Evolutionary conservation across 64 coral and sea anemone genomes (phyloP), one percentile per base, ranked within the genome.

Genomic region (Stichodactyla mertensii): DNA sequence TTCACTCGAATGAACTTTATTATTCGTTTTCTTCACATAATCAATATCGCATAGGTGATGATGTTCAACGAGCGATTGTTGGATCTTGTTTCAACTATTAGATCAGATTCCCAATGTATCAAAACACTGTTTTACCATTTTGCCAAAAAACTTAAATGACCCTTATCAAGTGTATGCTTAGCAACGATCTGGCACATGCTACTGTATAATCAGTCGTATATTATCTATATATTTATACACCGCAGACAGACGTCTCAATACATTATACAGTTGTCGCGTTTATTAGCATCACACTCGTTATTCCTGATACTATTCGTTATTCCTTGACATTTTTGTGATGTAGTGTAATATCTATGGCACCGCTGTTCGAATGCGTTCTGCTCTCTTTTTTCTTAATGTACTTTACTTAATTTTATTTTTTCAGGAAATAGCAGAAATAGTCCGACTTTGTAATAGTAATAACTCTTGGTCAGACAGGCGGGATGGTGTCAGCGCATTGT

Each of bases 401-500:
- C n/a, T 74, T 74, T 74, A 13, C 10, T 74, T 31, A 16, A 9
- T 81, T 81, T 55, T 6, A 4, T 27, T 54, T 91, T 93, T 92
- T n/a, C 86, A 95, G 97, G 97, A 99, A 78, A 88, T 99, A 61
- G 87, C 93, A 6, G 97, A 99, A 61, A 99, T 95, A 55, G 91
- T 94, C 59, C 90, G 90, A 26, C 82, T 99, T 22, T 95, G 93
- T 83, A 92, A 92, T 54, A 93, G 88, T 61, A 99, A 86, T 77
- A 87, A 92, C 55, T 88, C 86, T 5, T 99, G 92, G 92, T 88
- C 88, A 16, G 97, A 99, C 28, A 89, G 97, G 85, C 80, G 97
- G 4, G 97, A 99, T 80, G 97, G 92, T 19, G 88, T 95, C 1
- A 92, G 84, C 45, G 93, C 87, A 7, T 62, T 99, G 16, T 90